phyloP scores from a whole-genome alignment of 2,888 invertebrate species.

The Lithophane ornitopus region DNA sequence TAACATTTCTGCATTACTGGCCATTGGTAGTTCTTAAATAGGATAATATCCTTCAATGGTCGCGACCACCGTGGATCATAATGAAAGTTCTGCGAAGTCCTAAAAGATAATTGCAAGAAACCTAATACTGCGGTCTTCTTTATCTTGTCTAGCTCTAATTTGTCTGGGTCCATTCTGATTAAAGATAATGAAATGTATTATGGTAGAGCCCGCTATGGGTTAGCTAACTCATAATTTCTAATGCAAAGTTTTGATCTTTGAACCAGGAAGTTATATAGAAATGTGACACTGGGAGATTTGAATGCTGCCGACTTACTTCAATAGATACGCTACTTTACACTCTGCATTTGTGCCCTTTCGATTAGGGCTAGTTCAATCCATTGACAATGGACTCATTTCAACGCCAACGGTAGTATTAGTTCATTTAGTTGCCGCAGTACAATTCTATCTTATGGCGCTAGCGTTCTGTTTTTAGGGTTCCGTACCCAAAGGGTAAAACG shows the following conservation, averaged over 20 bases:
- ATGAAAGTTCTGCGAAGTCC: slow-evolving; percentile 23
- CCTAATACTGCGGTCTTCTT: slow-evolving; percentile 39
- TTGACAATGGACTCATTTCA: neutral
- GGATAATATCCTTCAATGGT: slow-evolving; percentile 6
- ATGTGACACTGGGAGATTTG: slow-evolving; percentile 11
- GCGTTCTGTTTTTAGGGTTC: no score
- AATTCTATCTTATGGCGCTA: neutral
- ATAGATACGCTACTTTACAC: neutral
- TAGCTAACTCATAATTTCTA: slow-evolving; percentile 41
- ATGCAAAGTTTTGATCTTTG: slow-evolving; percentile 24
- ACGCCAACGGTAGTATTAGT: neutral
- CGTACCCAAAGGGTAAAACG: no score
- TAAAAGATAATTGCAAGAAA: slow-evolving; percentile 37
- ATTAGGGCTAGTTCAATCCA: neutral
- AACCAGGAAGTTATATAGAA: slow-evolving; percentile 26
- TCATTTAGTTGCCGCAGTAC: neutral
- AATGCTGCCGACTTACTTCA: neutral
- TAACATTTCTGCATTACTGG: neutral
- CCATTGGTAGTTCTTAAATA: neutral
- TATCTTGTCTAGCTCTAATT: slow-evolving; percentile 34
- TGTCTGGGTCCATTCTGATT: slow-evolving; percentile 27
- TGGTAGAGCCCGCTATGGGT: slow-evolving; percentile 22
- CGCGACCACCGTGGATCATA: neutral
- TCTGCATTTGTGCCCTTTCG: neutral
- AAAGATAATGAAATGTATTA: slow-evolving; percentile 45